These are phyloP conservation scores for Tinea pellionella DNA, from an alignment of 2,888 invertebrate species.

Conservation along the genomic window DNA sequence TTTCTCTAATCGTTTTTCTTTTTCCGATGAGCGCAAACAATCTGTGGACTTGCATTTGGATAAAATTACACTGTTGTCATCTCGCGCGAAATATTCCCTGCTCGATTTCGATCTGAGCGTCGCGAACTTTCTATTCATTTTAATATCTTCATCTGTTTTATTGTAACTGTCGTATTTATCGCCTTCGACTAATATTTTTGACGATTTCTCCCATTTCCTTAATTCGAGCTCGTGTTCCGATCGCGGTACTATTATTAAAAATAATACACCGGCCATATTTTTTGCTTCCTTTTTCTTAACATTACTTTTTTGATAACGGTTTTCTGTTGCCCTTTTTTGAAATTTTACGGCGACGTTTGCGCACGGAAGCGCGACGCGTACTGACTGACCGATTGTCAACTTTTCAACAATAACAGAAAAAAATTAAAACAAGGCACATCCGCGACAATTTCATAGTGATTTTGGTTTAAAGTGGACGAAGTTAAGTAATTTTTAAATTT, in stretches of 20 bases:
- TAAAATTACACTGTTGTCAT: slow-evolving; percentile 21
- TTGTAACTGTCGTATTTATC: slow-evolving; percentile 27
- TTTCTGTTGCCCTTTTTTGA: background rate
- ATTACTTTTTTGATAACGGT: background rate
- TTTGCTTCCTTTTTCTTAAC: background rate
- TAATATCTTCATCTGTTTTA: slow-evolving; percentile 27
- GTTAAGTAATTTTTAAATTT: background rate
- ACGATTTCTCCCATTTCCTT: slow-evolving; percentile 22
- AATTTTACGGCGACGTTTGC: background rate
- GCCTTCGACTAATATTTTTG: slow-evolving; percentile 24
- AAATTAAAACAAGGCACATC: background rate
- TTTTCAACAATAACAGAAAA: background rate
- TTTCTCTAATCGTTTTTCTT: slow-evolving; percentile 24
- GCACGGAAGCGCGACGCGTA: slow-evolving; percentile 6
- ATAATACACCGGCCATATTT: slow-evolving; percentile 68
- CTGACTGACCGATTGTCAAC: slow-evolving; percentile 4
- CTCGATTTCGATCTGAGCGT: slow-evolving; percentile 18
- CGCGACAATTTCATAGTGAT: background rate
- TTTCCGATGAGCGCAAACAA: slow-evolving; percentile 23
- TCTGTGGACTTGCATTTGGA: slow-evolving; percentile 33
- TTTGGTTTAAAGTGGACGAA: background rate
- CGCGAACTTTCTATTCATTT: slow-evolving; percentile 25
- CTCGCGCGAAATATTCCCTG: slow-evolving; percentile 21
- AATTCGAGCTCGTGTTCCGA: slow-evolving; percentile 54
- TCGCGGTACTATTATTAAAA: slow-evolving; percentile 68